Evolutionary conservation across 2,888 invertebrate species (phyloP).

Genomic region (Aleiodes leptofemur): DNA sequence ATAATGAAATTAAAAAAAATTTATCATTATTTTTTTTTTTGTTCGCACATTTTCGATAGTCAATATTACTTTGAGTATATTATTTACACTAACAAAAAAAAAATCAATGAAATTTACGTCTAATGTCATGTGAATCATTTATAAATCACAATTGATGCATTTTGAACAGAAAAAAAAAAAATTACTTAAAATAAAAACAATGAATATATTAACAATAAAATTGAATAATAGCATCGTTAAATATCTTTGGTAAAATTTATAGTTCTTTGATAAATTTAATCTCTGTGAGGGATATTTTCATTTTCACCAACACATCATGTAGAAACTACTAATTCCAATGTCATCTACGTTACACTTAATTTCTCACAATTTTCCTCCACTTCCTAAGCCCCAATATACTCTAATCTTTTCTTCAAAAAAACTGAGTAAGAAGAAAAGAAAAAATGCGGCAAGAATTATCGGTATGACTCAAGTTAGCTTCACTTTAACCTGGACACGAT

Average conservation of each 20-base stretch:
- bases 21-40: neutral
- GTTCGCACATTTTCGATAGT: neutral
- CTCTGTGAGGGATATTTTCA: neutral
- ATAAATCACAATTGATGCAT: slow-evolving; percentile 50
- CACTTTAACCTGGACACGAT: slow-evolving; percentile 6
- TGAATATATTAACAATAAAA: slow-evolving; percentile 45
- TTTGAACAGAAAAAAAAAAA: slow-evolving; percentile 32
- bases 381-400: neutral
- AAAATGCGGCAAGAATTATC: slow-evolving; percentile 26
- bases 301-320: neutral
- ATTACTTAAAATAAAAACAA: slow-evolving; percentile 30
- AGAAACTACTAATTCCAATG: slow-evolving; percentile 23
- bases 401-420: no score
- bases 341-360: slow-evolving; percentile 30
- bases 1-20: neutral
- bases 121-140: slow-evolving; percentile 56
- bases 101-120: slow-evolving; percentile 27
- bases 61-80: neutral
- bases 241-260: slow-evolving; percentile 58
- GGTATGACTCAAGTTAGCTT: slow-evolving; percentile 26
- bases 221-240: slow-evolving; percentile 50
- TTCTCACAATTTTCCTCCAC: slow-evolving; percentile 47
- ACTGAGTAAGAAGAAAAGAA: neutral
- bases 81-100: slow-evolving; percentile 53
- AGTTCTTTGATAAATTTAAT: slow-evolving; percentile 32